phyloP scores from a whole-genome alignment of 2,888 invertebrate genomes.

The Choristoneura rosaceana region DNA sequence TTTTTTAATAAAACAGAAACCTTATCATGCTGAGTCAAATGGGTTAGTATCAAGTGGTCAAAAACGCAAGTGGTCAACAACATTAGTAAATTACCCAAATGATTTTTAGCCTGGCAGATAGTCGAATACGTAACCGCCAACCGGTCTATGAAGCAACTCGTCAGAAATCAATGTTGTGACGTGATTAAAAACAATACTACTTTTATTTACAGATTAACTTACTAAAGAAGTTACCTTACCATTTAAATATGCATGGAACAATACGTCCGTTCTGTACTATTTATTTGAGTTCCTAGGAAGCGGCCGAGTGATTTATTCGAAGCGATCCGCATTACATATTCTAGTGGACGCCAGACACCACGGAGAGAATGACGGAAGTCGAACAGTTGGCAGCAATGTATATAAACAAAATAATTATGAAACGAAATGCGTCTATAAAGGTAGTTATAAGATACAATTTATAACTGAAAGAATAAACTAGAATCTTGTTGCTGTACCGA shows the following conservation, averaged over 20 bases:
- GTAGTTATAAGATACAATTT: not conserved
- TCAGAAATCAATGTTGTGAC: no score
- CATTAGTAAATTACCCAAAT: no score
- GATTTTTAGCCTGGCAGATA: no score
- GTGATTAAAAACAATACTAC: not conserved
- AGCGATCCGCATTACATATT: slow-evolving; percentile 47
- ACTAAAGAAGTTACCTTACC: not conserved
- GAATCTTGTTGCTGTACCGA: no score
- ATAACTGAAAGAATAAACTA: no score
- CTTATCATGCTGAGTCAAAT: no score
- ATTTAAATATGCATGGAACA: slow-evolving; percentile 9
- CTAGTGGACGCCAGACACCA: slow-evolving; percentile 35
- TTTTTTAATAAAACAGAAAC: no score
- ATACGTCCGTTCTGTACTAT: slow-evolving; percentile 44
- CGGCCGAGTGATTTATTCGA: slow-evolving; percentile 46
- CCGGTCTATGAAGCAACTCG: no score
- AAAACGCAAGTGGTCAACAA: no score
- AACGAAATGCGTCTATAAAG: not conserved
- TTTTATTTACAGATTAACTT: not conserved
- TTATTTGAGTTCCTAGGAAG: slow-evolving; percentile 60
- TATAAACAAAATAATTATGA: not conserved
- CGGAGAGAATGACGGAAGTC: slow-evolving; percentile 9
- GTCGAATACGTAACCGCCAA: no score
- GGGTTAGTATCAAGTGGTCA: no score
- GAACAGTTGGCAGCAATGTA: slow-evolving; percentile 10